Percentiles rank a stretch among this genome's conserved stretches.
Evolutionary conservation across 2,113 vertebrate species (phyloP).

Genomic region (Neopipo cinnamomea): DNA sequence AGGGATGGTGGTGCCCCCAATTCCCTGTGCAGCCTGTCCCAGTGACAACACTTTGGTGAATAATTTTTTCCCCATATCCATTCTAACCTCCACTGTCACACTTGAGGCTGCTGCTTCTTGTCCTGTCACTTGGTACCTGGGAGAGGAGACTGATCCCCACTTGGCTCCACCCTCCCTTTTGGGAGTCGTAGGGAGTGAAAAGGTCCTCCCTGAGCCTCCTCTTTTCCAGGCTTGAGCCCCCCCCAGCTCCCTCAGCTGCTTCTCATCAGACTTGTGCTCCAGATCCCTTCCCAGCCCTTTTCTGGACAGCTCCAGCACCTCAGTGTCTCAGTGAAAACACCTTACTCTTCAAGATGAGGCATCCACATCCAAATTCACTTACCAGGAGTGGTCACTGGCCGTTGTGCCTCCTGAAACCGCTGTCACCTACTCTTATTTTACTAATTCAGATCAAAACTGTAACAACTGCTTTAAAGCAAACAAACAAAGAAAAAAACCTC

Average conservation of each 20-base stretch:
- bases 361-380: not conserved
- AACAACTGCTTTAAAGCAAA: not conserved
- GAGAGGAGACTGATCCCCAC: rapidly evolving
- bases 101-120: rapidly evolving
- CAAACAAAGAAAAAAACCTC: not conserved
- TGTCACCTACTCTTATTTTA: not conserved
- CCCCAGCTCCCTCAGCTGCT: not conserved
- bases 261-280: not conserved
- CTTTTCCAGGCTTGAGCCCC: not conserved
- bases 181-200: not conserved
- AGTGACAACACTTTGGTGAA: not conserved
- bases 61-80: not conserved
- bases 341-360: not conserved
- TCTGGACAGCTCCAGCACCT: not conserved
- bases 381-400: not conserved
- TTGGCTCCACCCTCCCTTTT: not conserved
- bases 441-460: not conserved
- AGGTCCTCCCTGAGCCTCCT: not conserved
- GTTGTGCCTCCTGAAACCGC: not conserved
- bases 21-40: not conserved
- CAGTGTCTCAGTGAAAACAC: rapidly evolving
- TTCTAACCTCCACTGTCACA: not conserved
- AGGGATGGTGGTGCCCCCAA: rapidly evolving
- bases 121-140: not conserved
- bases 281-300: not conserved